Evolutionary conservation across 2,113 vertebrate species (phyloP).

Genomic region (Sterrhoptilus dennistouni): DNA sequence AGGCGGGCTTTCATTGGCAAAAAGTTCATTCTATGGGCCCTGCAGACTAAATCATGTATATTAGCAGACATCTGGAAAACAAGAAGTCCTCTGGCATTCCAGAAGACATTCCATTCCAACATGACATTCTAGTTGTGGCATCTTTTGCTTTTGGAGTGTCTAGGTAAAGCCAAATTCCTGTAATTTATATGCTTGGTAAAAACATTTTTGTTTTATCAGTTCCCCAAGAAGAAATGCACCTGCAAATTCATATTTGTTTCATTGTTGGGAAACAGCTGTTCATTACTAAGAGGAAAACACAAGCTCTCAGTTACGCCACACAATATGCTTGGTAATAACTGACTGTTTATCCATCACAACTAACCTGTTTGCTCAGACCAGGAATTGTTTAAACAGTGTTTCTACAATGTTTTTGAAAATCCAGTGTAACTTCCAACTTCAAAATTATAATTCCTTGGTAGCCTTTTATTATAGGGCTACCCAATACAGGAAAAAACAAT

Average conservation of each 20-base stretch:
- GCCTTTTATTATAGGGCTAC: not conserved
- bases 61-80: not conserved
- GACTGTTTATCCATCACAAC: not conserved
- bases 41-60: not conserved
- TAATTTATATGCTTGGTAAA: not conserved
- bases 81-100: not conserved
- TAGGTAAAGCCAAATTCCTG: not conserved
- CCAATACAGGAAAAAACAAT: fast-evolving
- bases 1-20: not conserved
- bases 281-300: not conserved
- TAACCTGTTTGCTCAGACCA: not conserved
- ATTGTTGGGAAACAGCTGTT: not conserved
- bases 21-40: not conserved
- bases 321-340: not conserved
- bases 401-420: not conserved
- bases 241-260: not conserved
- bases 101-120: too few species aligned
- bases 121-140: not conserved
- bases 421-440: not conserved
- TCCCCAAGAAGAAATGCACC: not conserved
- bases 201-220: not conserved
- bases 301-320: not conserved
- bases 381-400: not conserved
- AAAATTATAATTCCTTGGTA: not conserved
- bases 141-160: not conserved